phyloP scores from a whole-genome alignment of 2,888 invertebrate species.

The Sarcophaga rosellei region DNA sequence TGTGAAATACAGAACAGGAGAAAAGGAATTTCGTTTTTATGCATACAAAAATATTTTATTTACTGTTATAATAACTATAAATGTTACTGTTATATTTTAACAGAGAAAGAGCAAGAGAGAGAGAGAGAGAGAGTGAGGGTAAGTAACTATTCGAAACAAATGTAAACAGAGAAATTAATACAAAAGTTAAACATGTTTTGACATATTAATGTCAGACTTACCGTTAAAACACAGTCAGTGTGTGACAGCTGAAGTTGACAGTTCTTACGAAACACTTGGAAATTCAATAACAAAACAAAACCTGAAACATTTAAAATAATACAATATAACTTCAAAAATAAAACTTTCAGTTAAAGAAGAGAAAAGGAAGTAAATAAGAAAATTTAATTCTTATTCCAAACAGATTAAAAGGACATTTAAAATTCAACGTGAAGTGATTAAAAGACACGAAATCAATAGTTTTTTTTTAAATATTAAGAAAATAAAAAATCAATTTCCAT shows the following conservation, averaged over 20 bases:
- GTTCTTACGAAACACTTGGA: conserved; percentile 55
- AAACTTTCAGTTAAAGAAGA: too few species aligned
- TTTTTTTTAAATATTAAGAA: neutral
- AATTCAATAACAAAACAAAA: conserved; percentile 7
- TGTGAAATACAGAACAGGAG: neutral
- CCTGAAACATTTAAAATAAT: neutral
- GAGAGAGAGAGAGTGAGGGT: conserved; percentile 27
- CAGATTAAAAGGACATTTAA: too few species aligned
- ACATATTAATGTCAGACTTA: conserved; percentile 71
- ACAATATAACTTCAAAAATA: too few species aligned
- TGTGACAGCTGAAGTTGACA: conserved; percentile 76
- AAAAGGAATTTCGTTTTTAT: neutral
- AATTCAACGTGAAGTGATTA: too few species aligned
- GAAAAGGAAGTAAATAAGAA: too few species aligned
- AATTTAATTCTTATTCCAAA: too few species aligned
- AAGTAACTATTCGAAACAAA: conserved; percentile 13
- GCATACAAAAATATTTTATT: too few species aligned
- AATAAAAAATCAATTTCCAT: conserved; percentile 36
- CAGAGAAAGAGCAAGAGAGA: conserved; percentile 24
- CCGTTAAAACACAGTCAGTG: conserved; percentile 72
- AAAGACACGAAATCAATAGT: neutral
- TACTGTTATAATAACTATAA: neutral
- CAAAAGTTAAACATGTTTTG: conserved; percentile 17
- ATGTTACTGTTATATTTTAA: conserved; percentile 22
- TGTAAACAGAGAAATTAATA: conserved; percentile 57